Conservation (phyloP, 1,140 invertebrate genomes). For the Dreissena rostriformis region DNA sequence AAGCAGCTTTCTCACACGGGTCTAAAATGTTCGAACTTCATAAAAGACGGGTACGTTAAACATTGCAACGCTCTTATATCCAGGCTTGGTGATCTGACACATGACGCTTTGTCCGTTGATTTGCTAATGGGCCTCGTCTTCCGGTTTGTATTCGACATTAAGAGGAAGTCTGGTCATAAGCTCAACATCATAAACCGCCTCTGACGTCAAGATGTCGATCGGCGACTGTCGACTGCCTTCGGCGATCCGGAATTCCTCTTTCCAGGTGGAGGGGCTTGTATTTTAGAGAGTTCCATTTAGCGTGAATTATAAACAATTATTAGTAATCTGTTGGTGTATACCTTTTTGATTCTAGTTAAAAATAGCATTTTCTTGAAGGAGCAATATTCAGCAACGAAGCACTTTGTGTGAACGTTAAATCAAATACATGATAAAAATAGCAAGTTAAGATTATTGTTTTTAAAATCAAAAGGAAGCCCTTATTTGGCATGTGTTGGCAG, state of each 20-base stretch:
- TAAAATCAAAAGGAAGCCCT: too few relatives aligned
- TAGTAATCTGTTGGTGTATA: too few relatives aligned
- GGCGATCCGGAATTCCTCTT: neutral
- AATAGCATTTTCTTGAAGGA: too few relatives aligned
- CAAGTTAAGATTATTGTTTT: too few relatives aligned
- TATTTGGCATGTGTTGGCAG: too few relatives aligned
- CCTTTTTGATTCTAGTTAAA: too few relatives aligned
- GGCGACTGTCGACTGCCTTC: constrained; percentile 23
- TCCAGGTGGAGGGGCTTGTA: constrained; percentile 18
- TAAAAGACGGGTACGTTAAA: neutral
- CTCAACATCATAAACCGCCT: constrained; percentile 11
- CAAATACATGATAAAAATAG: too few relatives aligned
- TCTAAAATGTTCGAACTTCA: too few relatives aligned
- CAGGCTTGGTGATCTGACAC: constrained; percentile 16
- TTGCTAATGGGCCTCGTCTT: neutral
- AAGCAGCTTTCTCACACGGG: too few relatives aligned
- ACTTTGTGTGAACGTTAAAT: too few relatives aligned
- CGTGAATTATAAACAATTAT: too few relatives aligned
- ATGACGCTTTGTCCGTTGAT: constrained; percentile 47
- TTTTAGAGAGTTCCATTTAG: neutral
- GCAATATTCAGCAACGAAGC: too few relatives aligned
- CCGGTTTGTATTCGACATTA: neutral
- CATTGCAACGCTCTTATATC: constrained; percentile 1
- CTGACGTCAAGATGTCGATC: constrained; percentile 45
- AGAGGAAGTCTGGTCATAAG: neutral